Base-by-base conservation (phyloP, 2,113 vertebrate genomes). In the Plotosus lineatus region DNA sequence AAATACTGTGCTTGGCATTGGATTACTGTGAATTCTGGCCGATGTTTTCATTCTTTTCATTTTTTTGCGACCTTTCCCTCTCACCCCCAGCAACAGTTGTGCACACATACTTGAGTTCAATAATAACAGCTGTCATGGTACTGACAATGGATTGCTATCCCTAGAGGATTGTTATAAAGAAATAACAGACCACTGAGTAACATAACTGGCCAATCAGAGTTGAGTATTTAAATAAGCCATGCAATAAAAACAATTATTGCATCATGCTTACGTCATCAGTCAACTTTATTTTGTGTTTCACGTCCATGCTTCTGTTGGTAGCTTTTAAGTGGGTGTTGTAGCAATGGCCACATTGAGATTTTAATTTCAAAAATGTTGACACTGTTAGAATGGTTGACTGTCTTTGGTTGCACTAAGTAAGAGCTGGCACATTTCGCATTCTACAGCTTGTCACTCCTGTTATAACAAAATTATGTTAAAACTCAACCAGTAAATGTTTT, bases 1-100 rank as follows among this genome's bases (percentile, higher is more conserved):
- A 91, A 81, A 85, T 8, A 56, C 51, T 42, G 58, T n/a, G 46
- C 6, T 15, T 65, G 26, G 26, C 40, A 51, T 80, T 91, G 90
- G 26, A 38, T 58, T 80, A 60, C 40, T 79, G 77, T 86, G 88
- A 91, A 89, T 91, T 86, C 74, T 86, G 87, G 89, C 91, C 91
- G 87, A 89, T 92, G 89, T 91, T 92, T 91, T 85, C 83, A 83
- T 81, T 75, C 69, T 75, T 78, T 75, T 63, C 51, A 69, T 61
- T 78, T 51, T 46, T 36, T 48, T 21, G 9, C 44, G n/a, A 50
- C 28, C 40, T 48, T 73, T 61, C 8, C 19, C 21, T 31, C 2
- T 28, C 36, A n/a, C n/a, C n/a, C n/a, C n/a, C n/a, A n/a, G n/a
- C n/a, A n/a, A n/a, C n/a, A 36, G 46, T 65, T 28, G 15, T 60